Conservation (phyloP, 1,140 invertebrate genomes). For the Psilanteris sp. region DNA sequence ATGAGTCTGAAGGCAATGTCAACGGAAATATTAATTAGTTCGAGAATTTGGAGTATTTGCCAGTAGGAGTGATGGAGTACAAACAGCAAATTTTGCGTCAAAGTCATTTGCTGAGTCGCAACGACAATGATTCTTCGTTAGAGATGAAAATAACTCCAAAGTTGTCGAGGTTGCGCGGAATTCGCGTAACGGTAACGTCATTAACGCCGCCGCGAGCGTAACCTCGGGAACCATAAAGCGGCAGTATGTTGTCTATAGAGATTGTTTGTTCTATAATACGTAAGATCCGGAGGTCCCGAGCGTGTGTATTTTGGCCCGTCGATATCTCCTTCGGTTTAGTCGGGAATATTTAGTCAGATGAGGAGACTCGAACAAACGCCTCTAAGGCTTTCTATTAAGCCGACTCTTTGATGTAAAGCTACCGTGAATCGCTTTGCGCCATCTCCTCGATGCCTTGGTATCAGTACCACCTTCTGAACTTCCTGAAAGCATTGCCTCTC, state of each 20-base stretch:
- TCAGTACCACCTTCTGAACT: slow-evolving; percentile 74
- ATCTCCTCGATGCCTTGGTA: slow-evolving; percentile 59
- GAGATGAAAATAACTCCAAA: slow-evolving; percentile 11
- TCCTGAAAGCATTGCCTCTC: slow-evolving; percentile 48
- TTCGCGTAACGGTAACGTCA: slow-evolving; percentile 51
- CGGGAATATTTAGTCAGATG: slow-evolving; percentile 80
- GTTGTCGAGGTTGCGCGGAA: slow-evolving; percentile 13
- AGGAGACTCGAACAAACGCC: slow-evolving; percentile 80
- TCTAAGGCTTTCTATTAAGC: slow-evolving; percentile 80
- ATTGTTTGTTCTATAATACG: slow-evolving; percentile 75
- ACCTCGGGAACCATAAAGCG: slow-evolving; percentile 58
- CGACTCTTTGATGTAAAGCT: slow-evolving; percentile 79
- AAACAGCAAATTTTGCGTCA: slow-evolving; percentile 12
- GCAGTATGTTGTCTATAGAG: slow-evolving; percentile 42
- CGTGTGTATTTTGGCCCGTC: slow-evolving; percentile 77
- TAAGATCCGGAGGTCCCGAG: slow-evolving; percentile 70
- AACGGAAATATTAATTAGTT: slow-evolving; percentile 70
- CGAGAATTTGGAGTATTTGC: slow-evolving; percentile 48
- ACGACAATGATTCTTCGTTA: slow-evolving; percentile 17
- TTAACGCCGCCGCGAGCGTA: slow-evolving; percentile 53
- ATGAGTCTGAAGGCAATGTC: slow-evolving; percentile 51
- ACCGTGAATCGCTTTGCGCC: slow-evolving; percentile 75
- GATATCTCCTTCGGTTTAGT: slow-evolving; percentile 73
- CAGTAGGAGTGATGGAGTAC: slow-evolving; percentile 22
- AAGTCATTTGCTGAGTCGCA: slow-evolving; percentile 3